phyloP scores from a whole-genome alignment of 2,113 vertebrate species.

The Sula dactylatra region DNA sequence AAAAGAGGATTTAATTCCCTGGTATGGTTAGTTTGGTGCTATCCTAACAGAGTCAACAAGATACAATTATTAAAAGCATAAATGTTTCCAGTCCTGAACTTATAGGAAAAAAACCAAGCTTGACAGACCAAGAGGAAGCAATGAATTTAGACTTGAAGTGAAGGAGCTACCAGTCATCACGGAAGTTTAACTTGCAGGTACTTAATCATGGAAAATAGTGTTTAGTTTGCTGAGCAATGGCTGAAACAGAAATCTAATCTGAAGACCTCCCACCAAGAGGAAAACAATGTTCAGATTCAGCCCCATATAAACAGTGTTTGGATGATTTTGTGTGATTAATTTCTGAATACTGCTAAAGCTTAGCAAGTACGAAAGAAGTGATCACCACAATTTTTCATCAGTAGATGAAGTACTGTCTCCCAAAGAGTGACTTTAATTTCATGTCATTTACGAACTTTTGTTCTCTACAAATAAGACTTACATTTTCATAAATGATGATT shows the following conservation, averaged over 20 bases:
- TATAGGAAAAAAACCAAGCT: not conserved
- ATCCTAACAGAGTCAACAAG: not conserved
- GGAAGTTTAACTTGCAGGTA: not conserved
- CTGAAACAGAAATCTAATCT: not conserved
- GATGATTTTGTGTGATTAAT: not conserved
- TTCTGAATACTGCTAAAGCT: not conserved
- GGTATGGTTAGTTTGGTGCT: not conserved
- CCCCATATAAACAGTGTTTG: not conserved
- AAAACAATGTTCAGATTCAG: not conserved
- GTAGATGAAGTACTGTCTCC: not conserved
- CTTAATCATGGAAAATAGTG: not conserved
- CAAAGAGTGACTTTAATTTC: not conserved
- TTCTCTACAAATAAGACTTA: not conserved
- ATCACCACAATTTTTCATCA: not conserved
- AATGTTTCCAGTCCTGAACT: not conserved
- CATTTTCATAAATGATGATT: not conserved
- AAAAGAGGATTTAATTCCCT: not conserved
- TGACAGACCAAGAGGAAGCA: not conserved
- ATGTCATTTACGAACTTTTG: not conserved
- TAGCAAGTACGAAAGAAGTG: not conserved
- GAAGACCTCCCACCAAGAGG: not conserved
- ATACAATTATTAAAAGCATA: not conserved
- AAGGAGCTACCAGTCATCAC: not conserved
- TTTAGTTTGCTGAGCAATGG: not conserved
- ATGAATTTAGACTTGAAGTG: not conserved